These are phyloP conservation scores for Daphoenositta chrysoptera DNA, from an alignment of 2,113 vertebrate species.

Conservation along the genomic window DNA sequence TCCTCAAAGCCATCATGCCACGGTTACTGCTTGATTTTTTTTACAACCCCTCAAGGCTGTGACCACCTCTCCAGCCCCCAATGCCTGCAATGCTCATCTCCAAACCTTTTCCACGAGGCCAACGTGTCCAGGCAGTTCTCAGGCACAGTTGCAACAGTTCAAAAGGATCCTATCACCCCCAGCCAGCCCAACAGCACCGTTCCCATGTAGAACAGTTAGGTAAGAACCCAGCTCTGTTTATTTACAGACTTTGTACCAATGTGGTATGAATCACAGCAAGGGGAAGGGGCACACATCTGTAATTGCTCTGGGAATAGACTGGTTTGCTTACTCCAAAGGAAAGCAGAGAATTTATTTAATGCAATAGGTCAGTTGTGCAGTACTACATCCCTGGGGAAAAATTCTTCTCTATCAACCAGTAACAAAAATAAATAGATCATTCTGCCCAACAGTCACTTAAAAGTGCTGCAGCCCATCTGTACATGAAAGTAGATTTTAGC, in stretches of 20 bases:
- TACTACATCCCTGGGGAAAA: conserved; percentile 4
- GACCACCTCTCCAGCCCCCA: not conserved
- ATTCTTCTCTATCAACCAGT: conserved; percentile 30
- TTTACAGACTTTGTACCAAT: conserved; percentile 10
- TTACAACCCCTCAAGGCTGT: not conserved
- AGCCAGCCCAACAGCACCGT: accelerated
- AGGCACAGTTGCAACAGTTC: not conserved
- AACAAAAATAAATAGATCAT: conserved; percentile 57
- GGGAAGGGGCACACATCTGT: not conserved
- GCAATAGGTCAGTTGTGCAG: conserved; percentile 50
- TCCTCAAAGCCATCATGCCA: not conserved
- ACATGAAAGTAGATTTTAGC: conserved; percentile 12
- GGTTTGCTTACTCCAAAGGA: conserved; percentile 14
- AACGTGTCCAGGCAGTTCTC: accelerated
- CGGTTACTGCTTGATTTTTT: not conserved
- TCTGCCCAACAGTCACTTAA: conserved; percentile 8
- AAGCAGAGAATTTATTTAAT: conserved; percentile 45
- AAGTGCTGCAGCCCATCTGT: conserved; percentile 20
- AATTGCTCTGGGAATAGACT: conserved; percentile 48
- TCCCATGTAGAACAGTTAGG: not conserved
- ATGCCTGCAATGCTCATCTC: not conserved
- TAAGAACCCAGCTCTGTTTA: not conserved
- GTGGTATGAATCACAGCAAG: conserved; percentile 47
- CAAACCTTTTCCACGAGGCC: accelerated
- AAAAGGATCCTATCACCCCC: not conserved